Conservation (phyloP, 1,140 invertebrate species). For the Lepidurus apus region DNA sequence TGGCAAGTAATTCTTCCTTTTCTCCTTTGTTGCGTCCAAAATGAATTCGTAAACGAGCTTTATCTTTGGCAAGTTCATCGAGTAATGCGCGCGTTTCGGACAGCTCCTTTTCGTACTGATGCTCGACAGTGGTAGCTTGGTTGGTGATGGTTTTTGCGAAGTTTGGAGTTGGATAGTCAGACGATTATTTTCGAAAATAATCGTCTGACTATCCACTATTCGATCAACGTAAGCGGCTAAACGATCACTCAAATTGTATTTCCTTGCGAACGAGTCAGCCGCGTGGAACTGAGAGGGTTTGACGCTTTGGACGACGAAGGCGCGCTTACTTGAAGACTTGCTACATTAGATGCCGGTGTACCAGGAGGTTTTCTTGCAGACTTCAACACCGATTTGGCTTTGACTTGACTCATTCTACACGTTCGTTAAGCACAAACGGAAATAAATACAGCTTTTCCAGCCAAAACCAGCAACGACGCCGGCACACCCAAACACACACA, state of each 20-base stretch:
- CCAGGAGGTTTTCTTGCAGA: background rate
- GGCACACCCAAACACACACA: slow-evolving; percentile 13
- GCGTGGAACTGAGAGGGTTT: slow-evolving; percentile 80
- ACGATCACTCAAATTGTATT: slow-evolving; percentile 94
- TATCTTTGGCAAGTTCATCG: slow-evolving; percentile 83
- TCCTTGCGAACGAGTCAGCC: slow-evolving; percentile 82
- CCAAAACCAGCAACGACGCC: slow-evolving; percentile 12
- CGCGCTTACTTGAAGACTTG: slow-evolving; percentile 10
- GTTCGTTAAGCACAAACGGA: background rate
- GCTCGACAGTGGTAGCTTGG: slow-evolving; percentile 81
- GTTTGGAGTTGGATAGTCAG: slow-evolving; percentile 51
- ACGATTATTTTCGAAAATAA: slow-evolving; percentile 85
- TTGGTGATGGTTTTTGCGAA: slow-evolving; percentile 64
- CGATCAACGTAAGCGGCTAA: slow-evolving; percentile 92
- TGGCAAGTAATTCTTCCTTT: slow-evolving; percentile 72
- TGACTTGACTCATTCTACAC: background rate
- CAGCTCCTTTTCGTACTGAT: slow-evolving; percentile 87
- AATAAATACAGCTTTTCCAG: background rate
- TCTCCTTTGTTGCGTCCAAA: slow-evolving; percentile 76
- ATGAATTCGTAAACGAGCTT: slow-evolving; percentile 85
- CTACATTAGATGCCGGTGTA: background rate
- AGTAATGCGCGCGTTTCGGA: slow-evolving; percentile 75
- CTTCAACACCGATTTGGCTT: background rate
- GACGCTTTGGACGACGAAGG: slow-evolving; percentile 35
- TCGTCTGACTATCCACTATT: no score